A percentile compares a stretch with the other conserved stretches of the same genome.
Evolutionary conservation across 2,113 vertebrate species (phyloP).

Genomic region (Clarias batrachus): DNA sequence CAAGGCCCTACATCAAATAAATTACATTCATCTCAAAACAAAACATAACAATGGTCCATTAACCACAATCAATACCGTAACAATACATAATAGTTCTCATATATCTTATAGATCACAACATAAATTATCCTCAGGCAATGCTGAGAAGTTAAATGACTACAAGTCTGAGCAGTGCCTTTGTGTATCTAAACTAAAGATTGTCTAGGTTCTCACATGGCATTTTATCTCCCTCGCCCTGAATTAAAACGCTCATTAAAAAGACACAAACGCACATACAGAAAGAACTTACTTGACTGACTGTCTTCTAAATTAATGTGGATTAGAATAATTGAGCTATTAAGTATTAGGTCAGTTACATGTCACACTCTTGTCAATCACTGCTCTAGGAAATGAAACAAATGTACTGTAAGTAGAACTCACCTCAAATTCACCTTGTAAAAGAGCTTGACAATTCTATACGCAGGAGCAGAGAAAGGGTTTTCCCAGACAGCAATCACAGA

Average conservation of each 20-base stretch:
- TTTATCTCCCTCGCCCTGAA: constrained; percentile 40
- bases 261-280: constrained; percentile 32
- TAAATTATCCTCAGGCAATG: constrained; percentile 48
- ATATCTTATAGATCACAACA: constrained; percentile 50
- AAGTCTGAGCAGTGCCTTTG: constrained; percentile 54
- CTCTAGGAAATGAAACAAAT: constrained; percentile 4
- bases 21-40: constrained; percentile 72
- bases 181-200: constrained; percentile 59
- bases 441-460: constrained; percentile 3
- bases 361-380: neutral
- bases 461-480: constrained; percentile 4
- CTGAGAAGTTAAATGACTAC: constrained; percentile 45
- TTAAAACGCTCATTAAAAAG: constrained; percentile 31
- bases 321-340: constrained; percentile 24
- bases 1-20: constrained; percentile 67
- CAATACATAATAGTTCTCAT: constrained; percentile 44
- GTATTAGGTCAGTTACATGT: constrained; percentile 14
- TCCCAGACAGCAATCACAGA: constrained; percentile 11
- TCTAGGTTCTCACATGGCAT: constrained; percentile 54
- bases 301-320: constrained; percentile 19
- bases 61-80: constrained; percentile 44
- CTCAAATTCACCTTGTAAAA: constrained; percentile 4
- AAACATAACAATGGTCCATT: constrained; percentile 58
- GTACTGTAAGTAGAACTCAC: neutral
- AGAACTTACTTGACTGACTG: constrained; percentile 45